Evolutionary conservation across 2,113 vertebrate species (phyloP).

Genomic region (Dascyllus trimaculatus): DNA sequence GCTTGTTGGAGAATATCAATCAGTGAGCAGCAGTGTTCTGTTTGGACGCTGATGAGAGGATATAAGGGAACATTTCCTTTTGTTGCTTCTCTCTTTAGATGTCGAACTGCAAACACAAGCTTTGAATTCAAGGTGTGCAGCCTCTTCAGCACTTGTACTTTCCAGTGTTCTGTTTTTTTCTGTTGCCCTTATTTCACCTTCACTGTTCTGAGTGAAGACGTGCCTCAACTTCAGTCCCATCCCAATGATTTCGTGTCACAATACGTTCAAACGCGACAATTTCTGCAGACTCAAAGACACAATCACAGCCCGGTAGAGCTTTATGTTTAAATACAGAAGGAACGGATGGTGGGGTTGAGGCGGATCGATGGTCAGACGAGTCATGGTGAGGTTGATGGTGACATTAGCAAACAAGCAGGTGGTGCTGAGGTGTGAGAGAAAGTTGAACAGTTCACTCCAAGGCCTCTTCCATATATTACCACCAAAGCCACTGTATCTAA

Average conservation of each 20-base stretch:
- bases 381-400: slow-evolving; percentile 28
- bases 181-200: neutral
- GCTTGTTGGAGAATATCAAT: slow-evolving; percentile 4
- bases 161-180: neutral
- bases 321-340: slow-evolving; percentile 23
- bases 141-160: neutral
- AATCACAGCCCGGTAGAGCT: neutral
- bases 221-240: slow-evolving; percentile 11
- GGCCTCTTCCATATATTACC: slow-evolving; percentile 14
- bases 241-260: neutral
- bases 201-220: neutral
- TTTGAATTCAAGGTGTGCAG: slow-evolving; percentile 11
- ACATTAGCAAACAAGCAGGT: slow-evolving; percentile 39
- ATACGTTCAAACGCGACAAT: neutral
- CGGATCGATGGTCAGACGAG: slow-evolving; percentile 19
- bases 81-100: neutral
- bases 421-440: slow-evolving; percentile 22
- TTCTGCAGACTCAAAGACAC: neutral
- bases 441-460: slow-evolving; percentile 52
- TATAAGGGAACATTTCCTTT: neutral
- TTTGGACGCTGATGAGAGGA: neutral
- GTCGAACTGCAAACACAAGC: slow-evolving; percentile 1
- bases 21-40: neutral
- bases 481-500: slow-evolving; percentile 35
- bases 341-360: neutral